These are phyloP conservation scores for Syngnathus typhle DNA, from an alignment of 2,113 vertebrate species.

Conservation along the genomic window DNA sequence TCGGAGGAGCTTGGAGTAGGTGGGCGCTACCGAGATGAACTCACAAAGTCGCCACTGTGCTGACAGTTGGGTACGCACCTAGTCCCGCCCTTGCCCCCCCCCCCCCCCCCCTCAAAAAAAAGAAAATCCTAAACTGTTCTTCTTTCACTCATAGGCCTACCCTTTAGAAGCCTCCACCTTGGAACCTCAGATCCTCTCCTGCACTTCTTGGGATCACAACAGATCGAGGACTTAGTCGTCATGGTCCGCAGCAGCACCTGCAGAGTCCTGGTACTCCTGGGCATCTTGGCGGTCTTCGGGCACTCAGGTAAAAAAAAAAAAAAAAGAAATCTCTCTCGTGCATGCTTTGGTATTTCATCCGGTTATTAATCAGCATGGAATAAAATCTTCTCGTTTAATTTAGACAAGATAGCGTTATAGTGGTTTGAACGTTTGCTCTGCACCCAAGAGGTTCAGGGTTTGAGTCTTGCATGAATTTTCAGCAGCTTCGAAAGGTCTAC, in stretches of 20 bases:
- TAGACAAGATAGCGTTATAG: too few relatives aligned
- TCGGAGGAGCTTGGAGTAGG: constrained; percentile 40
- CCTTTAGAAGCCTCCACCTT: constrained; percentile 24
- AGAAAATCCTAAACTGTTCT: background rate
- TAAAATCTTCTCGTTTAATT: too few relatives aligned
- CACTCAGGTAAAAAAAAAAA: constrained; percentile 62
- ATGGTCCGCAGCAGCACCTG: constrained; percentile 59
- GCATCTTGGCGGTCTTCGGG: constrained; percentile 52
- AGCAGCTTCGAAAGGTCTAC: too few relatives aligned
- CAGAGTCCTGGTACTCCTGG: constrained; percentile 53
- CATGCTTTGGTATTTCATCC: too few relatives aligned
- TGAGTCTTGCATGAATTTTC: too few relatives aligned
- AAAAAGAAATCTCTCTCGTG: too few relatives aligned
- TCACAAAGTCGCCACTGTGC: constrained; percentile 72
- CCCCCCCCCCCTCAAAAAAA: background rate
- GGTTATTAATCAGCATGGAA: too few relatives aligned
- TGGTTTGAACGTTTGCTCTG: too few relatives aligned
- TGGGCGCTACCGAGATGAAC: constrained; percentile 46
- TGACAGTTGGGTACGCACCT: constrained; percentile 43
- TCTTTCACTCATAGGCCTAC: constrained; percentile 22
- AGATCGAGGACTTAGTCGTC: constrained; percentile 37
- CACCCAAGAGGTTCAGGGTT: too few relatives aligned
- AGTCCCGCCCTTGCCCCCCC: constrained; percentile 37
- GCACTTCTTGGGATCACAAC: constrained; percentile 28
- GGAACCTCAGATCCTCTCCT: constrained; percentile 32